Percentiles rank a stretch among this genome's conserved stretches.
phyloP scores from a whole-genome alignment of 2,797 vertebrate species.

The Myotis findleyi region DNA sequence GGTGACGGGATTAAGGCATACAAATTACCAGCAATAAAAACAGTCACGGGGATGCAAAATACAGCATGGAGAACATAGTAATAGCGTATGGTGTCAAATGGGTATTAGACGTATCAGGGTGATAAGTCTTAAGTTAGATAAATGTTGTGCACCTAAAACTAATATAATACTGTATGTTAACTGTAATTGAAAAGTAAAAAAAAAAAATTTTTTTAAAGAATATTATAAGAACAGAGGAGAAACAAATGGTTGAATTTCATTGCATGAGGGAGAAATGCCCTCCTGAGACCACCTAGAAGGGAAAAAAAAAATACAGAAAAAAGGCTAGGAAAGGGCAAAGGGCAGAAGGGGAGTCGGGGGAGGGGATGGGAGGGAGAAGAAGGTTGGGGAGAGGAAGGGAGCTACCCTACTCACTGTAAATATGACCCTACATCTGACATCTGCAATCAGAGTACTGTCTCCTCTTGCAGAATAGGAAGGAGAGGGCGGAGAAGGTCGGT shows the following conservation, averaged over 20 bases:
- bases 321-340: neutral
- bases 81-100: neutral
- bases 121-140: neutral
- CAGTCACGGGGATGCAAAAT: neutral
- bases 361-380: neutral
- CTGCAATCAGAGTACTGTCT: neutral
- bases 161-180: neutral
- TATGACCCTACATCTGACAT: neutral
- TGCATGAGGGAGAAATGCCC: neutral
- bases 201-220: neutral
- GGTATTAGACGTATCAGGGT: neutral
- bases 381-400: neutral
- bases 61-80: neutral
- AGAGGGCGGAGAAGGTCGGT: neutral
- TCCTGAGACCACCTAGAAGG: neutral
- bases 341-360: neutral
- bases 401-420: neutral
- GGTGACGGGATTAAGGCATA: neutral
- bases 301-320: neutral
- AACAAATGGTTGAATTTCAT: conserved; percentile 6
- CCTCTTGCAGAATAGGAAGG: conserved; percentile 15
- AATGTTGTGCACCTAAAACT: neutral
- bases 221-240: neutral
- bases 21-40: neutral
- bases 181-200: neutral